Percentiles rank a stretch among this genome's conserved stretches.
Evolutionary conservation across 2,113 vertebrate species (phyloP).

Genomic region (Fukomys damarensis): DNA sequence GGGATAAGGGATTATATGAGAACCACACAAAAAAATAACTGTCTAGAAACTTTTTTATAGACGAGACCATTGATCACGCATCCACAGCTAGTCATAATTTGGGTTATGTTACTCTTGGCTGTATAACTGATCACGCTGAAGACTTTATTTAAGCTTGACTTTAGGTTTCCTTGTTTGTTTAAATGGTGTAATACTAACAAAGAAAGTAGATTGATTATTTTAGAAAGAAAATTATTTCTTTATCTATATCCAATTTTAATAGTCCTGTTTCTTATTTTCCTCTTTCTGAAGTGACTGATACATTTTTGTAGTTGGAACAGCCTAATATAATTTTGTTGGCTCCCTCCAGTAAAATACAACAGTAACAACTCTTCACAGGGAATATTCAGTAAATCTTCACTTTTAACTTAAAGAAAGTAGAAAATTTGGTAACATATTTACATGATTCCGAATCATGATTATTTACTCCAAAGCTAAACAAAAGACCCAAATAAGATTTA

Average conservation of each 20-base stretch:
- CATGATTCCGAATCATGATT: slow-evolving; percentile 18
- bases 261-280: slow-evolving; percentile 25
- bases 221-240: neutral
- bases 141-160: neutral
- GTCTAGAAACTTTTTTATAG: neutral
- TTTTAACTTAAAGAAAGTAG: slow-evolving; percentile 36
- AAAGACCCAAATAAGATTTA: neutral
- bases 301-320: neutral
- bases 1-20: neutral
- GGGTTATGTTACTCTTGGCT: neutral
- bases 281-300: neutral
- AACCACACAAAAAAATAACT: neutral
- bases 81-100: neutral
- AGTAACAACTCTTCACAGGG: neutral
- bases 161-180: neutral
- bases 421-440: slow-evolving; percentile 7
- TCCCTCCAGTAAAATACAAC: neutral
- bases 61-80: neutral
- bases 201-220: neutral
- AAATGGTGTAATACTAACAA: neutral
- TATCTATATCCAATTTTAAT: neutral
- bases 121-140: neutral
- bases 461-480: neutral
- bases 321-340: neutral
- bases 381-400: neutral